Evolutionary conservation across 2,113 vertebrate genomes (phyloP).

Genomic region (Chloroceryle aenea): DNA sequence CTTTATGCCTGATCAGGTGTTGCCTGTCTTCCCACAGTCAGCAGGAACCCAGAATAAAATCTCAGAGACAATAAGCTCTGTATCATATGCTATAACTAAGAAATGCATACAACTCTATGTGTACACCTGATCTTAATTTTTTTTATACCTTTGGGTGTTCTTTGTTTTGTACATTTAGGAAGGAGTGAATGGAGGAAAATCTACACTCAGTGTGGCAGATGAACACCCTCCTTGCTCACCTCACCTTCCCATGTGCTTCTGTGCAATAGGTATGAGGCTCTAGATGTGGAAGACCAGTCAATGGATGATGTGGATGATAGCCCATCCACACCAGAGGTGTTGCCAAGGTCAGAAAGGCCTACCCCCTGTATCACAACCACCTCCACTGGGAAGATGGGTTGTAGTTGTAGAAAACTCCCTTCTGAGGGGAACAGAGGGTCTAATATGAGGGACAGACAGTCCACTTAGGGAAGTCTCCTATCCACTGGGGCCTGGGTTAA

Average conservation of each 20-base stretch:
- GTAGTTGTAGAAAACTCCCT: background rate
- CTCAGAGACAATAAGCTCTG: background rate
- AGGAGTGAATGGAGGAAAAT: background rate
- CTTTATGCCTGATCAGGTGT: background rate
- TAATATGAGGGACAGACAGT: too few relatives aligned
- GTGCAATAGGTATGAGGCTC: background rate
- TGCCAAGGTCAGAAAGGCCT: background rate
- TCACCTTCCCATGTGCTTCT: background rate
- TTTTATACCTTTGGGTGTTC: background rate
- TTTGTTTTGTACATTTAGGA: background rate
- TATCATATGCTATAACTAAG: background rate
- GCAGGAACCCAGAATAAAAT: background rate
- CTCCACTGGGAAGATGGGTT: background rate
- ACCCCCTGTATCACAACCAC: background rate
- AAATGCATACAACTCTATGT: background rate
- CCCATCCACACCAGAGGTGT: background rate
- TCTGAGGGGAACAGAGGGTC: background rate
- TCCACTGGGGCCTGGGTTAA: background rate
- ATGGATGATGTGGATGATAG: background rate
- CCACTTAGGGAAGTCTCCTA: too few relatives aligned
- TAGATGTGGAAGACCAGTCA: background rate
- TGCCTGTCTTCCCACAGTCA: background rate
- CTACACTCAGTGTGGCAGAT: fast-evolving
- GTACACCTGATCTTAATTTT: background rate
- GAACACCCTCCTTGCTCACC: background rate